Evolutionary conservation across 2,888 invertebrate species (phyloP).

Genomic region (Drosophila peninsularis): DNA sequence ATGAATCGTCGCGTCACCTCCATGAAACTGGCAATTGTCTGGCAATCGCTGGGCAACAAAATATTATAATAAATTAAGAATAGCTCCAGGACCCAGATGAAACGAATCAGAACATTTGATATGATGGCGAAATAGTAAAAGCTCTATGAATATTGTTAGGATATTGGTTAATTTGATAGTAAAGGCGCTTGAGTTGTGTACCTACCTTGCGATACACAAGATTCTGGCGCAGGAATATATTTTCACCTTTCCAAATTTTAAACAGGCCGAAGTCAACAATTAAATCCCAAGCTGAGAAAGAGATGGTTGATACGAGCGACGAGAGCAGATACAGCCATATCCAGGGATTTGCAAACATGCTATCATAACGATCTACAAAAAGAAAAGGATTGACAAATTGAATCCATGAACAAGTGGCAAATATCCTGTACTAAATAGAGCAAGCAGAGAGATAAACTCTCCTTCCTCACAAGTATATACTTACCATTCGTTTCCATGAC

Average conservation of each 20-base stretch:
- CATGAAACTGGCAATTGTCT: conserved; percentile 90
- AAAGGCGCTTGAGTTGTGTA: not conserved
- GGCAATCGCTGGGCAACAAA: conserved; percentile 90
- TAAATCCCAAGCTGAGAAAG: conserved; percentile 97
- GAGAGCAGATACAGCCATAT: conserved; percentile 93
- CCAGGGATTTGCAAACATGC: conserved; percentile 90
- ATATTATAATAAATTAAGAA: conserved; percentile 90
- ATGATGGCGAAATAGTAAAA: conserved; percentile 94
- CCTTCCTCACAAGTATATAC: not conserved
- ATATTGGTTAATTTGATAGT: not conserved
- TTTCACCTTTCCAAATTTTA: conserved; percentile 93
- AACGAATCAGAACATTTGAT: conserved; percentile 95
- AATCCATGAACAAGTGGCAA: too few species aligned
- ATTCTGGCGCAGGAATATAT: conserved; percentile 94
- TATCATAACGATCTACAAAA: conserved; percentile 85
- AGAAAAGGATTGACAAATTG: not conserved
- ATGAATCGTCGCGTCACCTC: conserved; percentile 95
- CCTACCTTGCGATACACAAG: conserved; percentile 94
- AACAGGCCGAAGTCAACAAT: conserved; percentile 99
- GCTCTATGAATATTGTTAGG: conserved; percentile 85
- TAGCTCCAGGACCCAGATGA: conserved; percentile 95
- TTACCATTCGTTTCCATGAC: conserved; percentile 72
- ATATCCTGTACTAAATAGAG: not conserved
- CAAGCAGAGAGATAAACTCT: too few species aligned
- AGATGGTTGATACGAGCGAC: conserved; percentile 92